Evolutionary conservation across 2,888 invertebrate species (phyloP).

Genomic region (Pachydiplax longipennis): DNA sequence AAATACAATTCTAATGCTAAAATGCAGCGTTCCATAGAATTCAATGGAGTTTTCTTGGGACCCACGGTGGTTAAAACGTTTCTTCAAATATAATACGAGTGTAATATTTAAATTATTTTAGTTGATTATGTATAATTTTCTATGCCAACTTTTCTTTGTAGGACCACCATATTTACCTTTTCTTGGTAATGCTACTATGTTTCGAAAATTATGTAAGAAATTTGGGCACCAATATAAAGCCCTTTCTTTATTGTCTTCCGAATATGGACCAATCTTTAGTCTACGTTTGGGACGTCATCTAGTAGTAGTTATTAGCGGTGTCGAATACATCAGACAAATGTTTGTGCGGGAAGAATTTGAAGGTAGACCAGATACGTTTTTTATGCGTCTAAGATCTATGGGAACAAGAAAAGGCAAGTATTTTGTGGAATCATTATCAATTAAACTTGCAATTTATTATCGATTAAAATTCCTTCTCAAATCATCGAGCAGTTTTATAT

Average conservation of each 20-base stretch:
- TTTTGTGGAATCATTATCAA: too few species aligned
- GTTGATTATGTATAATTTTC: too few species aligned
- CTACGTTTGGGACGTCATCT: slow-evolving; percentile 65
- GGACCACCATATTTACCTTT: slow-evolving; percentile 62
- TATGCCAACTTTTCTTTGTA: slow-evolving; percentile 52
- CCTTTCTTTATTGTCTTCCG: slow-evolving; percentile 61
- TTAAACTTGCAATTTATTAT: too few species aligned
- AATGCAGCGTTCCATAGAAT: too few species aligned
- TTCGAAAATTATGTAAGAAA: slow-evolving; percentile 57
- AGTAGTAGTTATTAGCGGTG: slow-evolving; percentile 65
- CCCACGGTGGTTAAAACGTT: too few species aligned
- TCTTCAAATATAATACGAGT: too few species aligned
- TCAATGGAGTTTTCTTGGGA: too few species aligned
- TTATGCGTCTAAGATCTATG: slow-evolving; percentile 69
- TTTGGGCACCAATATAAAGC: slow-evolving; percentile 65
- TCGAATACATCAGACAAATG: slow-evolving; percentile 63
- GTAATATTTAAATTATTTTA: too few species aligned
- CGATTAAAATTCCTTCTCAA: too few species aligned
- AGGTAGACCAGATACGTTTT: slow-evolving; percentile 72
- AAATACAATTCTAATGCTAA: too few species aligned
- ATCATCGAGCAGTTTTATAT: too few species aligned
- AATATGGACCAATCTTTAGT: slow-evolving; percentile 65
- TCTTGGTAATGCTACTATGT: slow-evolving; percentile 58
- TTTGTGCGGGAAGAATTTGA: slow-evolving; percentile 68
- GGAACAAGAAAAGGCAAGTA: slow-evolving; percentile 65